Evolutionary conservation across 2,888 invertebrate genomes (phyloP).

Genomic region (Drosophila aldrichi): DNA sequence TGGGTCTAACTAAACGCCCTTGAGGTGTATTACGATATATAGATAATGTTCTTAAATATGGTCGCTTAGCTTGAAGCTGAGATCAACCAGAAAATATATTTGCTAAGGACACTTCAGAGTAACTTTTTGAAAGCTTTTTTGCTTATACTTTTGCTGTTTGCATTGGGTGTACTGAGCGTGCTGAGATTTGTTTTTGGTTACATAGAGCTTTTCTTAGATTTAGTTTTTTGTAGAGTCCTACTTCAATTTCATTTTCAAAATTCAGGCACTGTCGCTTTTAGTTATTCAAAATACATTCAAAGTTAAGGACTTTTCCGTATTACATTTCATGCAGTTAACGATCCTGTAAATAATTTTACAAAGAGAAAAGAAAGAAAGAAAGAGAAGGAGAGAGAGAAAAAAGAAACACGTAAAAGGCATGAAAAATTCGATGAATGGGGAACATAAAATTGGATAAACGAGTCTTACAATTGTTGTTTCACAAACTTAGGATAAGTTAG

Average conservation of each 20-base stretch:
- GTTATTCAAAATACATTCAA: slow-evolving; percentile 79
- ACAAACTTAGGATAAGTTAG: slow-evolving; percentile 6
- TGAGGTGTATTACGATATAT: slow-evolving; percentile 22
- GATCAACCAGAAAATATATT: slow-evolving; percentile 19
- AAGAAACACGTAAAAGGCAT: slow-evolving; percentile 33
- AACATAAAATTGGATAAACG: slow-evolving; percentile 34
- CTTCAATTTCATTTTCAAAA: slow-evolving; percentile 9
- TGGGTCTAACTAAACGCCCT: slow-evolving; percentile 6
- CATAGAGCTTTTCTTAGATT: slow-evolving; percentile 29
- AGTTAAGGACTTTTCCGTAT: slow-evolving; percentile 83
- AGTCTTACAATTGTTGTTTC: slow-evolving; percentile 30
- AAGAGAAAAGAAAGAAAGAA: slow-evolving; percentile 49
- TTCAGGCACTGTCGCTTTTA: slow-evolving; percentile 58
- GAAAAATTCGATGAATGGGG: slow-evolving; percentile 26
- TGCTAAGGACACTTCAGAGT: slow-evolving; percentile 78
- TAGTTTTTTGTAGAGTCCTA: slow-evolving; percentile 9
- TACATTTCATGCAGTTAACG: slow-evolving; percentile 85
- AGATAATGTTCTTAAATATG: slow-evolving; percentile 21
- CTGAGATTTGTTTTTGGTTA: slow-evolving; percentile 15
- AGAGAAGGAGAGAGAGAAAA: slow-evolving; percentile 11
- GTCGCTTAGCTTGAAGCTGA: slow-evolving; percentile 57
- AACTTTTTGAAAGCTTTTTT: slow-evolving; percentile 38
- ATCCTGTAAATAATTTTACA: slow-evolving; percentile 79
- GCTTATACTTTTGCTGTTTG: neutral
- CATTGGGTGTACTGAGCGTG: slow-evolving; percentile 34